Conservation (phyloP, 37 sponge, comb jelly and placozoan genomes). For the Lycopodina hypogea region DNA sequence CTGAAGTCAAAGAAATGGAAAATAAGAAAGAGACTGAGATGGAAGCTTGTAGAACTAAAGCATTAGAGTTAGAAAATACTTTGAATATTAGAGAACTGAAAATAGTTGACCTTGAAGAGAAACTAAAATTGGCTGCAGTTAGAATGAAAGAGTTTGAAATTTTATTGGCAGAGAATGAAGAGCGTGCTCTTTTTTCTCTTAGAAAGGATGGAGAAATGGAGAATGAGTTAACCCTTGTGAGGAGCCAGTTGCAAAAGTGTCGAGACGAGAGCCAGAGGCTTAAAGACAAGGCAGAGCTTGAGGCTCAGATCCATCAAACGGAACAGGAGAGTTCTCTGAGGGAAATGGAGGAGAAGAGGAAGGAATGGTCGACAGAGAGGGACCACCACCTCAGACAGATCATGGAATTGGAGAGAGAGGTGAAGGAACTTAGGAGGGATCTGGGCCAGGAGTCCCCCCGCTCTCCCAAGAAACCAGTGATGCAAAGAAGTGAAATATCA, state of each 20-base stretch:
- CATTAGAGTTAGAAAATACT: neutral
- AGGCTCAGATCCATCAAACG: neutral
- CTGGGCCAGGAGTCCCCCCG: conserved; percentile 1
- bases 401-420: conserved; percentile 61
- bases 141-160: neutral
- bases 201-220: neutral
- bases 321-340: neutral
- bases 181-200: neutral
- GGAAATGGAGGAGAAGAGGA: neutral
- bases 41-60: neutral
- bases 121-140: neutral
- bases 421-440: conserved; percentile 23
- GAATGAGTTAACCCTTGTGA: neutral
- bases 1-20: neutral
- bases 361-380: neutral
- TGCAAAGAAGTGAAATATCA: neutral
- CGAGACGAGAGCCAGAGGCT: neutral
- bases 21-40: neutral
- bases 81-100: neutral
- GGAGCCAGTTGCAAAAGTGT: neutral
- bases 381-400: conserved; percentile 23
- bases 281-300: neutral
- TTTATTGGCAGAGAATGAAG: neutral
- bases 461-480: neutral
- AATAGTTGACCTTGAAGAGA: neutral